Evolutionary conservation across 2,888 invertebrate genomes (phyloP).

Genomic region (Conistra vaccinii): DNA sequence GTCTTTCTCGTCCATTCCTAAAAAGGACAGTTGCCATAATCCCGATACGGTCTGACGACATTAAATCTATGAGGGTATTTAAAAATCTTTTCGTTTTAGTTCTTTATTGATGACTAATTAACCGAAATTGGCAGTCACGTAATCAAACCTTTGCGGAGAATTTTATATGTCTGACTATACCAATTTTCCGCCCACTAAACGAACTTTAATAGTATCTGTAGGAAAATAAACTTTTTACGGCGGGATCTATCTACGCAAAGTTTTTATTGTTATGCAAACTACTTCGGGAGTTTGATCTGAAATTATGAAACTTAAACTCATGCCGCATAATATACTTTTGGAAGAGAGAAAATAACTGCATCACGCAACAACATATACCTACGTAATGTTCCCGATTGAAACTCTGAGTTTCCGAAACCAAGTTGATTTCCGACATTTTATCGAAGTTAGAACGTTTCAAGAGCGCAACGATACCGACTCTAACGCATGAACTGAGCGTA

Average conservation of each 20-base stretch:
- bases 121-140: conserved; percentile 49
- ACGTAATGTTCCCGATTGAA: background rate
- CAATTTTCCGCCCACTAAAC: conserved; percentile 57
- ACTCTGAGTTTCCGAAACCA: background rate
- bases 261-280: conserved; percentile 40
- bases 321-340: conserved; percentile 5
- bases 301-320: conserved; percentile 20
- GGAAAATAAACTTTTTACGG: conserved; percentile 31
- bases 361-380: background rate
- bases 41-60: conserved; percentile 43
- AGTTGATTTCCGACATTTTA: background rate
- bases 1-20: conserved; percentile 36
- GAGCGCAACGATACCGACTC: conserved; percentile 15
- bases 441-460: conserved; percentile 16
- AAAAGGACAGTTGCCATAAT: conserved; percentile 51
- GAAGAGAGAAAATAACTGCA: conserved; percentile 9
- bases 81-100: conserved; percentile 43
- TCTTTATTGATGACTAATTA: conserved; percentile 62
- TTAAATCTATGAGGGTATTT: conserved; percentile 45
- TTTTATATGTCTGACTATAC: conserved; percentile 47
- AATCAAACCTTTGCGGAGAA: conserved; percentile 56
- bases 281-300: conserved; percentile 34
- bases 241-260: conserved; percentile 14
- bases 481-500: conserved; percentile 31
- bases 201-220: conserved; percentile 15